Percentiles rank a stretch among this genome's conserved stretches.
Conservation (phyloP, 1,140 invertebrate genomes). For the Brachionus rotundiformis region DNA sequence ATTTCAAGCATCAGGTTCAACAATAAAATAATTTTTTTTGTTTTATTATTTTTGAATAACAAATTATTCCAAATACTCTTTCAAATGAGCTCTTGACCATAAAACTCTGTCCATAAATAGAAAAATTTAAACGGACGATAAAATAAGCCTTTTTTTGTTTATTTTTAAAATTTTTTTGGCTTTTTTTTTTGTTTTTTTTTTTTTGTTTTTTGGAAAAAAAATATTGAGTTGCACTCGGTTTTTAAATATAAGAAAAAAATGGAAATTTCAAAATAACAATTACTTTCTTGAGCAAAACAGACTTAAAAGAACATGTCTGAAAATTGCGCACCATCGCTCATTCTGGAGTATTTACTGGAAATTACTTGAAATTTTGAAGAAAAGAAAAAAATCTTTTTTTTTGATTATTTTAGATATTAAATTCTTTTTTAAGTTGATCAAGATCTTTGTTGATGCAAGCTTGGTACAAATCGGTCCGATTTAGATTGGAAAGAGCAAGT, state of each 20-base stretch:
- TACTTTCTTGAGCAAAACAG: conserved; percentile 54
- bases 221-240: conserved; percentile 41
- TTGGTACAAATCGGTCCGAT: conserved; percentile 75
- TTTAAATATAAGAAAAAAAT: conserved; percentile 31
- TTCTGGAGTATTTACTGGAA: conserved; percentile 50
- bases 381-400: conserved; percentile 62
- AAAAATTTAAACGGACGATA: conserved; percentile 4
- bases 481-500: conserved; percentile 83
- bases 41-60: conserved; percentile 6
- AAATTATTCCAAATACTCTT: neutral
- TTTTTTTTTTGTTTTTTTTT: neutral
- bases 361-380: conserved; percentile 49
- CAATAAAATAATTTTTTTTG: neutral
- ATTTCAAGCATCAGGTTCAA: neutral
- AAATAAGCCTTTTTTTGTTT: conserved; percentile 25
- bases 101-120: neutral
- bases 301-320: conserved; percentile 34
- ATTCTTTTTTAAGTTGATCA: conserved; percentile 63
- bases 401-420: conserved; percentile 69
- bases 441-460: conserved; percentile 72
- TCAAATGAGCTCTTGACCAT: neutral
- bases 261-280: conserved; percentile 54
- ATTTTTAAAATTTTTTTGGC: conserved; percentile 38
- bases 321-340: conserved; percentile 17
- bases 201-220: neutral